Evolutionary conservation across 37 sponge, comb jelly and placozoan genomes (phyloP).

Genomic region (Aplysina aerophoba): DNA sequence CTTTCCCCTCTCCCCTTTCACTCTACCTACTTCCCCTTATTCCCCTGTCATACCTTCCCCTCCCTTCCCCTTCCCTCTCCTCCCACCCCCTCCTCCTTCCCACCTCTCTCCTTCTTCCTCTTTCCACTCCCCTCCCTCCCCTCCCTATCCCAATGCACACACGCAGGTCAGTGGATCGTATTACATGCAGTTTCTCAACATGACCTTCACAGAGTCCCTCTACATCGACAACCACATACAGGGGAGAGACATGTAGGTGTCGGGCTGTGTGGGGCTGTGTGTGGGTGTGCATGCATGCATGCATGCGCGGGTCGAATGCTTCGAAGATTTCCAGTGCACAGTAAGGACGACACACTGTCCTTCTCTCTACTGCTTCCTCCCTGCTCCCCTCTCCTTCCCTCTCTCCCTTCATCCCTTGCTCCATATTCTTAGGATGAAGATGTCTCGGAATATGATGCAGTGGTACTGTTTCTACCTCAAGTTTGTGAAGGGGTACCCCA

Average conservation of each 20-base stretch:
- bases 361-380: not conserved
- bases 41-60: not conserved
- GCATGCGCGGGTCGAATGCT: not conserved
- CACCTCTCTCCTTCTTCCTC: not conserved
- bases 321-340: too few species aligned
- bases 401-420: not conserved
- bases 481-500: conserved; percentile 47
- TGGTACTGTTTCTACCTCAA: conserved; percentile 92
- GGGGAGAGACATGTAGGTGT: conserved; percentile 79
- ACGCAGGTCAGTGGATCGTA: conserved; percentile 57
- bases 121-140: not conserved
- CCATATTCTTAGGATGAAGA: conserved; percentile 44
- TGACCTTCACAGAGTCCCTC: conserved; percentile 77
- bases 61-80: not conserved
- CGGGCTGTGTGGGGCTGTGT: not conserved
- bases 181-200: conserved; percentile 82
- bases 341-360: not conserved
- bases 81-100: not conserved
- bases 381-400: not conserved
- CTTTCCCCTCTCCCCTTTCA: too few species aligned
- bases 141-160: not conserved
- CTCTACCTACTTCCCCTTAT: not conserved
- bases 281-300: not conserved
- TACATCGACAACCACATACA: conserved; percentile 78
- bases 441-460: conserved; percentile 77